A percentile compares a stretch with the other conserved stretches of the same genome.
Conservation (phyloP, 2,113 vertebrate species). For the Chlorodrepanis virens region DNA sequence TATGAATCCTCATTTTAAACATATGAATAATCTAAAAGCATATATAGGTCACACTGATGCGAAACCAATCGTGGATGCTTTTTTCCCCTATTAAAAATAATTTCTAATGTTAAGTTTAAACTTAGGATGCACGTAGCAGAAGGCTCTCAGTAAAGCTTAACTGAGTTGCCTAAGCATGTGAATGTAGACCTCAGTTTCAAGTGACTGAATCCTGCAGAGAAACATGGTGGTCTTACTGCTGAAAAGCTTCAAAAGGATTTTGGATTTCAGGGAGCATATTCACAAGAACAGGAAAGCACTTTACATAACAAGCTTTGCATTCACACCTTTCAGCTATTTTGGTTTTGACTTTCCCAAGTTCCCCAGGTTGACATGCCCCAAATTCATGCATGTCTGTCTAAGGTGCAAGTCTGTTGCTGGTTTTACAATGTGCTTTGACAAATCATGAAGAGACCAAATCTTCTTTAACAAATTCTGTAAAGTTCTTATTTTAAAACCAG, state of each 20-base stretch:
- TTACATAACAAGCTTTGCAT: conserved; percentile 1
- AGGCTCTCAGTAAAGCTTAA: neutral
- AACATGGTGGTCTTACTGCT: neutral
- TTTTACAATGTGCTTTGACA: neutral
- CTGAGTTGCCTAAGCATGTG: neutral
- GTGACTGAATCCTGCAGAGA: neutral
- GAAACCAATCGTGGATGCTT: rapidly evolving
- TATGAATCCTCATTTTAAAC: neutral
- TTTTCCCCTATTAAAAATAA: neutral
- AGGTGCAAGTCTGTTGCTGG: neutral
- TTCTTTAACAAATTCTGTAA: neutral
- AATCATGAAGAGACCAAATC: neutral
- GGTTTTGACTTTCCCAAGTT: conserved; percentile 28
- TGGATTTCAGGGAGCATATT: neutral
- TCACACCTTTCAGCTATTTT: conserved; percentile 47
- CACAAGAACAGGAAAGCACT: neutral
- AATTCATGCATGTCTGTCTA: neutral
- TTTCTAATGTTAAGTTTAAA: neutral
- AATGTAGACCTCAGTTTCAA: neutral
- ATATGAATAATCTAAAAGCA: neutral
- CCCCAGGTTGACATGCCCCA: neutral
- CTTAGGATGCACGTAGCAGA: neutral
- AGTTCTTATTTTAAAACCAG: neutral
- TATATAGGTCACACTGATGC: neutral
- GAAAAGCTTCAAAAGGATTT: neutral